Evolutionary conservation across 2,113 vertebrate genomes (phyloP).

Genomic region (Azemiops feae): DNA sequence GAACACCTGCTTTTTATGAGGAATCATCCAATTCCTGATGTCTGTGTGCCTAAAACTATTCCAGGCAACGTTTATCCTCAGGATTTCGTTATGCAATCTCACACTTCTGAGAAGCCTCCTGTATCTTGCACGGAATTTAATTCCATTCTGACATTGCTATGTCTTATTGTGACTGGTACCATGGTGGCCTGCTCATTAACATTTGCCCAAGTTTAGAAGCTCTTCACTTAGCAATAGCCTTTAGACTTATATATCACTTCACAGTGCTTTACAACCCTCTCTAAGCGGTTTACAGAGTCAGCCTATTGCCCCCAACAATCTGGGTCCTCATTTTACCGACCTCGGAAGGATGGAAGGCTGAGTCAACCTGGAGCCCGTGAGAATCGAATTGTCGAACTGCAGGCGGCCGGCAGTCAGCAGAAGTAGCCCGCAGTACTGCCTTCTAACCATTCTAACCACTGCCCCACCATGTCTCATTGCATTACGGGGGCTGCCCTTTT

Average conservation of each 20-base stretch:
- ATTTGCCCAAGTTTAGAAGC: not conserved
- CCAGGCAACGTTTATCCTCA: not conserved
- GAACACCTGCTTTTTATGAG: not conserved
- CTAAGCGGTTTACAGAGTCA: too few species aligned
- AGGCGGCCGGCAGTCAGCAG: too few species aligned
- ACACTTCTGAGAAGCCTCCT: not conserved
- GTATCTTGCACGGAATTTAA: not conserved
- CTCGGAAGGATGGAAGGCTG: too few species aligned
- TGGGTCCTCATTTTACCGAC: too few species aligned
- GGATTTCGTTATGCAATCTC: not conserved
- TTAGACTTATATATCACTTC: too few species aligned
- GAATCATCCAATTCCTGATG: not conserved
- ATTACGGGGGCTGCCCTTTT: not conserved
- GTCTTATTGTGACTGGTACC: not conserved
- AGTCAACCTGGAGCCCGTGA: too few species aligned
- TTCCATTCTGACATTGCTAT: not conserved
- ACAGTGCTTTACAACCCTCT: too few species aligned
- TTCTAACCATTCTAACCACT: too few species aligned
- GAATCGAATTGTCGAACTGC: too few species aligned
- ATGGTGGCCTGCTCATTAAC: not conserved
- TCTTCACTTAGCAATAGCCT: not conserved
- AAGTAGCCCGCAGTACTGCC: too few species aligned
- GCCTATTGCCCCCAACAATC: too few species aligned
- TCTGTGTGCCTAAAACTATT: not conserved
- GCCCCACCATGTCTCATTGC: not conserved